Percentiles rank a stretch among this genome's conserved stretches.
These are phyloP conservation scores for Bellardia bayeri DNA, from an alignment of 2,888 invertebrate genomes.

Conservation along the genomic window DNA sequence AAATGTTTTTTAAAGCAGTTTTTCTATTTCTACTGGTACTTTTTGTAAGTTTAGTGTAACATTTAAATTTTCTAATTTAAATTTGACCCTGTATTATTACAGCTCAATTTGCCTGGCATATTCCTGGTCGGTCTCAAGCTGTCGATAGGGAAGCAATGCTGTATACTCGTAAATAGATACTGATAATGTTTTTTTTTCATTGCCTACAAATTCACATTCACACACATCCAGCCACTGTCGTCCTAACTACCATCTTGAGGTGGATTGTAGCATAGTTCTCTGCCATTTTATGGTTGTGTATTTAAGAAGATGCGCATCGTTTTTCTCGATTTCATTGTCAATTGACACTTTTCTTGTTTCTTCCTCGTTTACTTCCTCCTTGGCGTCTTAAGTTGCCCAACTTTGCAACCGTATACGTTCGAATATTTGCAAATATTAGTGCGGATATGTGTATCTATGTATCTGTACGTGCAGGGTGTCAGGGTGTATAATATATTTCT, in stretches of 20 bases:
- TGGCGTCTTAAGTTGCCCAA: background rate
- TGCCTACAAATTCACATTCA: background rate
- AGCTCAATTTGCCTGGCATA: too few relatives aligned
- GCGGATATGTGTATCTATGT: background rate
- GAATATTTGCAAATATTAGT: background rate
- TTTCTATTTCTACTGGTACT: too few relatives aligned
- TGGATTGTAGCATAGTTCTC: background rate
- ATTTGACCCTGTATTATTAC: too few relatives aligned
- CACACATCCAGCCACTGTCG: background rate
- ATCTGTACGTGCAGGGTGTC: background rate
- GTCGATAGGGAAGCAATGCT: too few relatives aligned
- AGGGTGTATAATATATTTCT: background rate
- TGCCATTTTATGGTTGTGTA: background rate
- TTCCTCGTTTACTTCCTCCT: background rate
- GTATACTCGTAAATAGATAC: too few relatives aligned
- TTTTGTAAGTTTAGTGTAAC: too few relatives aligned
- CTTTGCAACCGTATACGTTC: background rate
- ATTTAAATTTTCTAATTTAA: too few relatives aligned
- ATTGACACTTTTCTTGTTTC: slow-evolving; percentile 50
- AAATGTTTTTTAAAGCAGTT: too few relatives aligned
- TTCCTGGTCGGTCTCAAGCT: too few relatives aligned
- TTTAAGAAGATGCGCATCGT: slow-evolving; percentile 25
- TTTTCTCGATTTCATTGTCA: slow-evolving; percentile 58
- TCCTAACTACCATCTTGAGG: background rate
- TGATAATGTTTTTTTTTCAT: background rate